Evolutionary conservation across 2,113 vertebrate species (phyloP).

Genomic region (Rhabdomys dilectus): DNA sequence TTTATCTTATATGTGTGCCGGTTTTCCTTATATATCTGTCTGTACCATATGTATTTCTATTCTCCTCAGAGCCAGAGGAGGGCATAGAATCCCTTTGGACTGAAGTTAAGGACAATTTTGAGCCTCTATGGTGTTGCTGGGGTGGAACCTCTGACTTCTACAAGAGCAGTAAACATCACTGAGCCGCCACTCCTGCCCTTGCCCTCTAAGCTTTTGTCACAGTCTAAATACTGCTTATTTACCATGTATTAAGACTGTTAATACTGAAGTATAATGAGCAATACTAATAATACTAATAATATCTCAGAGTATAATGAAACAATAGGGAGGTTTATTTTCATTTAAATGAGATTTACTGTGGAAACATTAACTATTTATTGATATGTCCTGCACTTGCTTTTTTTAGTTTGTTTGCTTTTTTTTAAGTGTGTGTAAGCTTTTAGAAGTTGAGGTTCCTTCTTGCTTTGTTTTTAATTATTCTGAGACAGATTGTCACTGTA

Average conservation of each 20-base stretch:
- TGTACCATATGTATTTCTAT: neutral
- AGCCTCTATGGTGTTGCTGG: neutral
- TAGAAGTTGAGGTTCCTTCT: neutral
- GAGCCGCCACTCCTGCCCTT: neutral
- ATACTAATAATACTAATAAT: neutral
- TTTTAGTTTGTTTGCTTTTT: neutral
- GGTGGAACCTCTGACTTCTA: neutral
- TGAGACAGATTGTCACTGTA: neutral
- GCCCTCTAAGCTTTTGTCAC: neutral
- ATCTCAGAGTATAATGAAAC: constrained; percentile 31
- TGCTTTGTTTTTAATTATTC: neutral
- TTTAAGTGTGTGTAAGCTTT: neutral
- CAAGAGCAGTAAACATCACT: neutral
- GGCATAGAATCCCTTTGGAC: neutral
- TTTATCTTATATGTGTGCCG: neutral
- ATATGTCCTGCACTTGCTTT: neutral
- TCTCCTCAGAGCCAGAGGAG: neutral
- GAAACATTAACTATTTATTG: neutral
- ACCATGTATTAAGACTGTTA: constrained; percentile 20
- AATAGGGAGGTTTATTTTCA: constrained; percentile 4
- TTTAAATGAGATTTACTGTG: constrained; percentile 14
- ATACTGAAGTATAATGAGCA: constrained; percentile 43
- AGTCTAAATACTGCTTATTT: neutral
- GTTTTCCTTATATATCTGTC: neutral
- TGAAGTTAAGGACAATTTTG: neutral